Conservation (phyloP, 2,888 invertebrate genomes). For the Nowickia ferox region DNA sequence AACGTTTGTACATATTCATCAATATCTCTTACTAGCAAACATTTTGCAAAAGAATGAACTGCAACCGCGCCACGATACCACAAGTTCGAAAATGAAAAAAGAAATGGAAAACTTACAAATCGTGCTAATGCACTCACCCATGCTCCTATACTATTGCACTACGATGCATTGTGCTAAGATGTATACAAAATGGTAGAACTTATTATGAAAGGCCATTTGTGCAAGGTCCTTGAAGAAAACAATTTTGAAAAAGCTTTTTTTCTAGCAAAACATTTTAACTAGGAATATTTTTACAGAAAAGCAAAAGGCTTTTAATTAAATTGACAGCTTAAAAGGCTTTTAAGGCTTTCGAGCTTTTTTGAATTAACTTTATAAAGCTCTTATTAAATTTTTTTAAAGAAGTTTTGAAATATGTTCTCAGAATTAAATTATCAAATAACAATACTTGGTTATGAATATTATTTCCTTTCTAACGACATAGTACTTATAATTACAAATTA, state of each 20-base stretch:
- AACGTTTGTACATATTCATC: conserved; percentile 21
- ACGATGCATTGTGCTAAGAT: neutral
- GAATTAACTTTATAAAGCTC: too few species aligned
- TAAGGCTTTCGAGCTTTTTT: too few species aligned
- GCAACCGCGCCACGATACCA: conserved; percentile 57
- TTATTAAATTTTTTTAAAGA: too few species aligned
- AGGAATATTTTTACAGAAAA: too few species aligned
- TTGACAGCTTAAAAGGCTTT: too few species aligned
- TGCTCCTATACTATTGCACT: neutral
- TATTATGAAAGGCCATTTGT: neutral
- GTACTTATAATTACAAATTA: too few species aligned
- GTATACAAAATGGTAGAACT: neutral
- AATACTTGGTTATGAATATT: too few species aligned
- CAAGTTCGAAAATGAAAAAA: conserved; percentile 34
- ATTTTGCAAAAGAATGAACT: conserved; percentile 54
- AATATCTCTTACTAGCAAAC: conserved; percentile 43
- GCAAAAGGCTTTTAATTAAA: too few species aligned
- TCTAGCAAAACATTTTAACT: too few species aligned
- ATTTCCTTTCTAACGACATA: too few species aligned
- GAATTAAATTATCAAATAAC: too few species aligned
- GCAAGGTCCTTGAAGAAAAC: neutral
- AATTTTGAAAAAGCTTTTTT: neutral
- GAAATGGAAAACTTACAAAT: conserved; percentile 23
- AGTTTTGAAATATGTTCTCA: too few species aligned
- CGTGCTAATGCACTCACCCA: conserved; percentile 17